Evolutionary conservation across 2,888 invertebrate genomes (phyloP), one percentile per base, ranked within the genome.

Genomic region (Dioctria linearis): DNA sequence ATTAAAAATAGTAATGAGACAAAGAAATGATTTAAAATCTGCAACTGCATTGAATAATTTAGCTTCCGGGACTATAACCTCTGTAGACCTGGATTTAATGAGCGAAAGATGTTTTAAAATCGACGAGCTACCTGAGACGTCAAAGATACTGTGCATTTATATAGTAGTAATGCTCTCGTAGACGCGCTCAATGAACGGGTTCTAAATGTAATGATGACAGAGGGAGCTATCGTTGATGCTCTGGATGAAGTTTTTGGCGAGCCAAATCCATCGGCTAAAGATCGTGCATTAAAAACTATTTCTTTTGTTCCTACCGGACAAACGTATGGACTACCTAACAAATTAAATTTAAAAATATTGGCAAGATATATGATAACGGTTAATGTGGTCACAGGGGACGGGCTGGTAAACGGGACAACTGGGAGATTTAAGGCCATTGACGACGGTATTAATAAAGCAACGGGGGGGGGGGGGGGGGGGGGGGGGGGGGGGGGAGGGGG

Each of bases 1-100:
- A n/a, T n/a, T 86, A 43, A 86, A 84, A 8, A 82, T 85, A 82
- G 83, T 86, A 13, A 85, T 86, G 85, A 78, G 86, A 78, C 86
- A 86, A 83, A 84, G 84, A 84, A 82, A 84, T 76, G 85, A 85
- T 51, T 61, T 61, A 75, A 40, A 37, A 11, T 87, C 85, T 76
- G 83, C 84, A 8, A 65, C 78, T 67, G 84, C 84, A 5, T 79
- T 86, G 5, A 86, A 85, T 59, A 82, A 85, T 73, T 76, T 85
- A 65, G 84, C 85, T 8, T 66, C 49, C 85, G 82, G 83, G 5
- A 59, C 11, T 6, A 59, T n/a, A 11, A n/a, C 84, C n/a, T 80
- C 83, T 11, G 78, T 80, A 2, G 84, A 86, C 69, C 80, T 84
- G 39, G 8, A 59, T 9, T 13, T 85, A 13, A 78, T 85, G 3